These are phyloP conservation scores for Melitaea cinxia DNA, from an alignment of 1,140 invertebrate species.

Conservation along the genomic window DNA sequence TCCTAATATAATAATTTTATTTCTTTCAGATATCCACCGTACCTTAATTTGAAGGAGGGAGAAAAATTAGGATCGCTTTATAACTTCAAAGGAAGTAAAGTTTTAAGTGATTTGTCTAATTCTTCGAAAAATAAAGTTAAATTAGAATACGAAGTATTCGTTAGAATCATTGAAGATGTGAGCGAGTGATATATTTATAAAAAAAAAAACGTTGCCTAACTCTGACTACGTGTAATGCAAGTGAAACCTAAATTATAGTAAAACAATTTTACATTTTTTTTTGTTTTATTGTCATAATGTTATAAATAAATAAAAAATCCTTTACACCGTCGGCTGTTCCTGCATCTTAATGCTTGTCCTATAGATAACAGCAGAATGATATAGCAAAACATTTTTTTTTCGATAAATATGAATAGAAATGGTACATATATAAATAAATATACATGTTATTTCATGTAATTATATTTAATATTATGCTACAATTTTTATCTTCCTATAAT, in stretches of 20 bases:
- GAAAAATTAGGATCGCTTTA: slow-evolving; percentile 65
- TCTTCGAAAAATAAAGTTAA: slow-evolving; percentile 58
- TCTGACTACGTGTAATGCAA: slow-evolving; percentile 15
- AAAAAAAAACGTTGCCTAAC: slow-evolving; percentile 29
- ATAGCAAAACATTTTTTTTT: too few relatives aligned
- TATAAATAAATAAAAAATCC: too few relatives aligned
- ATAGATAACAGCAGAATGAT: too few relatives aligned
- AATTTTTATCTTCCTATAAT: neutral
- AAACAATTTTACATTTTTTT: slow-evolving; percentile 37
- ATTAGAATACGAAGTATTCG: slow-evolving; percentile 71
- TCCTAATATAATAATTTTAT: slow-evolving; percentile 6
- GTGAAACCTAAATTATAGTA: slow-evolving; percentile 52
- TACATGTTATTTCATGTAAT: too few relatives aligned
- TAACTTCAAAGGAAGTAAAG: slow-evolving; percentile 69
- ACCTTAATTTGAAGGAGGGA: slow-evolving; percentile 53
- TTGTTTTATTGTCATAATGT: slow-evolving; percentile 36
- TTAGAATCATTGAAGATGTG: slow-evolving; percentile 60
- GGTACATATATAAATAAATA: too few relatives aligned
- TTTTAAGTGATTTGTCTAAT: slow-evolving; percentile 51
- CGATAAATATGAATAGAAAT: too few relatives aligned
- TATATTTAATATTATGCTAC: too few relatives aligned
- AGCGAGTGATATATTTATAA: slow-evolving; percentile 37
- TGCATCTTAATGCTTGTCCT: too few relatives aligned
- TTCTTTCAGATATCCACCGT: slow-evolving; percentile 64
- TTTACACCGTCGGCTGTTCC: too few relatives aligned